These are phyloP conservation scores for Stegodyphus dumicola DNA, from an alignment of 1,140 invertebrate species.

Conservation along the genomic window DNA sequence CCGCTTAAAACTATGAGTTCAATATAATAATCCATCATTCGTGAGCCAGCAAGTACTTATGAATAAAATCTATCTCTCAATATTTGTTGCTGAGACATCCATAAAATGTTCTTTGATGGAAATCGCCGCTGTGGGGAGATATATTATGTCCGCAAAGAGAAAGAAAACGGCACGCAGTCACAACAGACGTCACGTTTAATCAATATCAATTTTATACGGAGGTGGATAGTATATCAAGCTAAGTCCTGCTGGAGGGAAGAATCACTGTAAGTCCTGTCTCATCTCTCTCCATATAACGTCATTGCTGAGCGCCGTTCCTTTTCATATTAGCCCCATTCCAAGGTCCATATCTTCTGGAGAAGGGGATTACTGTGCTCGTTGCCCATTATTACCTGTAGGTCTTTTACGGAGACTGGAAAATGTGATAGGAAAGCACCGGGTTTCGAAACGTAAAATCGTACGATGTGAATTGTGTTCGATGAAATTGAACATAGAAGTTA, in stretches of 20 bases:
- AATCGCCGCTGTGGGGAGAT: conserved; percentile 22
- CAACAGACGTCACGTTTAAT: conserved; percentile 2
- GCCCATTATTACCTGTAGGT: no score
- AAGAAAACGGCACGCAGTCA: conserved; percentile 4
- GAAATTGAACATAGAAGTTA: no score
- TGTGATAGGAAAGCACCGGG: no score
- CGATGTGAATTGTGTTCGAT: no score
- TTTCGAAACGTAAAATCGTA: no score
- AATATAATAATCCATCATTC: no score
- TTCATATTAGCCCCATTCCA: background rate
- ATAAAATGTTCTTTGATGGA: background rate
- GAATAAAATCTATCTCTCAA: conserved; percentile 4
- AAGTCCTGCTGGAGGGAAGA: background rate
- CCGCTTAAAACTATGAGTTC: no score
- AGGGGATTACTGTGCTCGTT: no score
- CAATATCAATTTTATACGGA: conserved; percentile 41
- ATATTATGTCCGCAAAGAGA: conserved; percentile 11
- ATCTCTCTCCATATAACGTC: background rate
- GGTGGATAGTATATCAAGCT: conserved; percentile 15
- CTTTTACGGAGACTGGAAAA: no score
- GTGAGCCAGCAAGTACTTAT: background rate
- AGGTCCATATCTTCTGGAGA: background rate
- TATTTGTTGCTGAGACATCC: background rate
- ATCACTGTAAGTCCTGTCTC: background rate
- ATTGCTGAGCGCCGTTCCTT: background rate